phyloP scores from a whole-genome alignment of 2,797 vertebrate species.

The Oreonectes daqikongensis region DNA sequence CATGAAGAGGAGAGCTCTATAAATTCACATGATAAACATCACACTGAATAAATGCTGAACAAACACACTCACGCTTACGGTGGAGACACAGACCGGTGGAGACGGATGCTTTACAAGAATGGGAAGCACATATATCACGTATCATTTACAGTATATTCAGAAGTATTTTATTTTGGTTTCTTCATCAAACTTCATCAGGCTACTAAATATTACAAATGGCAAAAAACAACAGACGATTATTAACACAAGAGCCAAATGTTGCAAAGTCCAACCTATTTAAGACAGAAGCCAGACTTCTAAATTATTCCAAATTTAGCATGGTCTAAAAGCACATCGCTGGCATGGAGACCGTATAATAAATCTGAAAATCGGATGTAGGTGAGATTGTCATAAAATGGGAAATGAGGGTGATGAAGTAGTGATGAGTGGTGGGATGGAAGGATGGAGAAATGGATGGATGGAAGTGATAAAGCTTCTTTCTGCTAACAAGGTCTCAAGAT shows the following conservation, averaged over 20 bases:
- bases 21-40: conserved; percentile 61
- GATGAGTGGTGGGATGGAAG: conserved; percentile 21
- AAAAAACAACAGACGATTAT: too few species aligned
- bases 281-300: too few species aligned
- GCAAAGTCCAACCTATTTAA: neutral
- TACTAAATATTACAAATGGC: neutral
- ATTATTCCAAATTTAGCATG: neutral
- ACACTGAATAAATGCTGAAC: conserved; percentile 36
- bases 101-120: neutral
- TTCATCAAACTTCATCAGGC: too few species aligned
- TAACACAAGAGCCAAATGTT: neutral
- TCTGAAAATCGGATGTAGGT: conserved; percentile 24
- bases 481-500: conserved; percentile 38
- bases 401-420: conserved; percentile 22
- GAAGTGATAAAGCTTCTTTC: conserved; percentile 19
- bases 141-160: neutral
- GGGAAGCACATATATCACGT: neutral
- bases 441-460: conserved; percentile 13
- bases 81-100: neutral
- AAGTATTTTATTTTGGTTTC: too few species aligned
- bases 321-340: neutral
- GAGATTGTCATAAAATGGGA: conserved; percentile 26
- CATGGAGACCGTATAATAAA: neutral
- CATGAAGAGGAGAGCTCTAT: conserved; percentile 22
- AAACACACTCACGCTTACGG: conserved; percentile 28